Evolutionary conservation across 1,140 invertebrate genomes (phyloP), one percentile per base, ranked within the genome.

Genomic region (Diorhabda elongata): DNA sequence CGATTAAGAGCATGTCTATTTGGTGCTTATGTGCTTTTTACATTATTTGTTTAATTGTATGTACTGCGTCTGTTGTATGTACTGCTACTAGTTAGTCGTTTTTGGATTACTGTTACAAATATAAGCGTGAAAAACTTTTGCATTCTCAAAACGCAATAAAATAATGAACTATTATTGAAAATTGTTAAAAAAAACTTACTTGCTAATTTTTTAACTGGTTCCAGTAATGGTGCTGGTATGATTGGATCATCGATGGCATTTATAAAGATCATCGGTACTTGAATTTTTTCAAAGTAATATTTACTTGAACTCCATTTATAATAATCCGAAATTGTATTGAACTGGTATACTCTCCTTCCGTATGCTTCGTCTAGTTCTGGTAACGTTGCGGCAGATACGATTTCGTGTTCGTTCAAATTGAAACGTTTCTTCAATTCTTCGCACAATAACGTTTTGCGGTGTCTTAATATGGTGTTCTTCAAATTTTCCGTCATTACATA

Each of bases 401-500:
- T 93, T 72, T 91, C 89, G 26, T 89, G 86, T 79, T 93, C 91
- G 72, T 91, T 90, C 44, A 95, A 84, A 65, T 85, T 83, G 74
- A 86, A 87, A 59, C 85, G 86, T 58, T 84, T 82, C 79, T 91
- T 92, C 4, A 92, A 85, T 58, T 95, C 90, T 8, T 91, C 89
- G 11, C 86, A 87, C 7, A 97, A 83, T 59, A 96, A 82, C 56
- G 90, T 86, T 70, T 89, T 85, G 70, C 91, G 90, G 81, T 96
- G 92, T 45, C 88, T 85, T 2, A 92, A 84, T 68, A 97, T 91
- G 56, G 96, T 89, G 74, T 88, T 89, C 68, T 94, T 93, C 75
- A 96, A 89, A 77, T 94, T 95, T 79, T 95, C 92, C 2, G 94
- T 95, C 91, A 97, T 95, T 52, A 93, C 88, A 78, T 94, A 95